These are phyloP conservation scores for Tinamus major DNA, from an alignment of 2,797 vertebrate genomes.

Conservation along the genomic window DNA sequence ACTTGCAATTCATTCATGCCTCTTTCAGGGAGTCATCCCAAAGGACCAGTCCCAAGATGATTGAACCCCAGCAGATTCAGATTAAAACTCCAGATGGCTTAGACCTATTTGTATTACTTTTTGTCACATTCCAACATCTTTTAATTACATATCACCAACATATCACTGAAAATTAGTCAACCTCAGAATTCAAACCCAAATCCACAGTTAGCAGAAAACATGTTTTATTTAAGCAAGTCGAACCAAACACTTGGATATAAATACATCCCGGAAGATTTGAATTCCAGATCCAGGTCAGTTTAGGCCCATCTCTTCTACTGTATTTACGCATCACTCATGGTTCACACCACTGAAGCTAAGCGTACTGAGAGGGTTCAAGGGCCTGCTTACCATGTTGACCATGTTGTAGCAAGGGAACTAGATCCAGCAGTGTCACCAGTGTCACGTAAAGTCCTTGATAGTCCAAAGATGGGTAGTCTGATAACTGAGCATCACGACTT, in stretches of 20 bases:
- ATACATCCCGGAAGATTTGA: slow-evolving; percentile 11
- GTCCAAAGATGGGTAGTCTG: slow-evolving; percentile 99
- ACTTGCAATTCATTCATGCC: not conserved
- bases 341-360: slow-evolving; percentile 47
- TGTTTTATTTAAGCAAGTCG: slow-evolving; percentile 56
- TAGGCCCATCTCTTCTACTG: slow-evolving; percentile 65
- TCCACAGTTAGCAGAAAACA: not conserved
- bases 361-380: slow-evolving; percentile 70
- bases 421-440: slow-evolving; percentile 99
- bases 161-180: slow-evolving; percentile 11
- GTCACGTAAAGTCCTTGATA: slow-evolving; percentile 99
- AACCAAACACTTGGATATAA: slow-evolving; percentile 35
- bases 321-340: slow-evolving; percentile 38
- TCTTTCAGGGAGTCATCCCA: not conserved
- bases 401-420: slow-evolving; percentile 99
- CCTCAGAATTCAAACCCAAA: slow-evolving; percentile 53
- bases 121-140: not conserved
- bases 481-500: slow-evolving; percentile 99
- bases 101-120: not conserved
- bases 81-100: not conserved
- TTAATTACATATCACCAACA: not conserved
- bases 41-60: not conserved
- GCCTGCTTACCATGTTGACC: slow-evolving; percentile 98
- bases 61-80: not conserved
- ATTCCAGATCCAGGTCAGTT: slow-evolving; percentile 59